Conservation (phyloP, 2,797 vertebrate genomes). For the Leptodactylus fallax region DNA sequence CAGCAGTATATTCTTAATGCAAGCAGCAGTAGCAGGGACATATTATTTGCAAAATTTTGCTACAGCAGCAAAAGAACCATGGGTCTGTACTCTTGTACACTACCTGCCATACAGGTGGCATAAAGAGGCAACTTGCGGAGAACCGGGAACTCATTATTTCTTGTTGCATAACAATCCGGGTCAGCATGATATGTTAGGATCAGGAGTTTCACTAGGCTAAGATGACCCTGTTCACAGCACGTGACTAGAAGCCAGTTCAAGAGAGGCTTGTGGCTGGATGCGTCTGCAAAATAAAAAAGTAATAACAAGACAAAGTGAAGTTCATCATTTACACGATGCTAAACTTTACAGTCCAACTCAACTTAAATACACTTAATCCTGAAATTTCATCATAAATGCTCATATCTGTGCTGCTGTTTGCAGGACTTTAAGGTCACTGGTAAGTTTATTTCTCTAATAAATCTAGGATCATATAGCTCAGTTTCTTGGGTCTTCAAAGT, state of each 20-base stretch:
- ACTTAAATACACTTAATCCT: no score
- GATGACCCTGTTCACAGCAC: constrained; percentile 87
- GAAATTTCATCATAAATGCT: not conserved
- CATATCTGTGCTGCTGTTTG: not conserved
- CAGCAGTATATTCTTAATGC: no score
- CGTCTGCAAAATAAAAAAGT: constrained; percentile 69
- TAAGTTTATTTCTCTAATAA: no score
- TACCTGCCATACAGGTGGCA: constrained; percentile 88
- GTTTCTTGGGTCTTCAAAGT: no score
- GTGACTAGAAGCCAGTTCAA: constrained; percentile 91
- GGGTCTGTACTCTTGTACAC: not conserved
- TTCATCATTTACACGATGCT: no score
- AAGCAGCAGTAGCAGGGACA: no score
- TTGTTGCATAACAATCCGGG: constrained; percentile 82
- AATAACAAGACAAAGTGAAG: no score
- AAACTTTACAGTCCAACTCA: no score
- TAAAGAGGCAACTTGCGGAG: constrained; percentile 90
- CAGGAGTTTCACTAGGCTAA: constrained; percentile 85
- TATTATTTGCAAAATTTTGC: no score
- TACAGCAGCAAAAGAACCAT: not conserved
- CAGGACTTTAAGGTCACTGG: not conserved
- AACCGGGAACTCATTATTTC: constrained; percentile 86
- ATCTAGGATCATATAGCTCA: no score
- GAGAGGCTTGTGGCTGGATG: constrained; percentile 77
- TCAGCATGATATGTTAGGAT: constrained; percentile 85